Conservation (phyloP, 2,888 invertebrate species). For the Sylvicola cinctus region DNA sequence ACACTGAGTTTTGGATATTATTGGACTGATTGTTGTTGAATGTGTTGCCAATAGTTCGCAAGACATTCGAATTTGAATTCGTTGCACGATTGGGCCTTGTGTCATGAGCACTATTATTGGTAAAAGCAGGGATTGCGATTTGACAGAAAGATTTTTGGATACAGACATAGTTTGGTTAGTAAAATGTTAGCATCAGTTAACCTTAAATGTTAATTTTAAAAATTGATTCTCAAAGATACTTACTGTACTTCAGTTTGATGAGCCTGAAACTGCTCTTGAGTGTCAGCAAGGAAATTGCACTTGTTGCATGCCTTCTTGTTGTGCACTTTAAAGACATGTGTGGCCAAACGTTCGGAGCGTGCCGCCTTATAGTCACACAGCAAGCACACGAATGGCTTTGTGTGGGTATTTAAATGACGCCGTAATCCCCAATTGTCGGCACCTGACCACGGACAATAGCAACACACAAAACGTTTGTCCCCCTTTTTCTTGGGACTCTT, state of each 20-base stretch:
- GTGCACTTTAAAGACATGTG: constrained; percentile 80
- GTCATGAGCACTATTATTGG: constrained; percentile 2
- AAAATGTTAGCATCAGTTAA: too few relatives aligned
- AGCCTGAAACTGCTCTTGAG: constrained; percentile 52
- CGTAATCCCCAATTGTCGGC: constrained; percentile 89
- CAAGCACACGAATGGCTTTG: constrained; percentile 78
- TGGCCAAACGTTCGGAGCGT: constrained; percentile 70
- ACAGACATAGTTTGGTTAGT: too few relatives aligned
- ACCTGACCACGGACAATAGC: constrained; percentile 82
- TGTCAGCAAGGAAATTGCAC: constrained; percentile 73
- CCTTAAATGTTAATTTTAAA: too few relatives aligned
- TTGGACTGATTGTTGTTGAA: constrained; percentile 24
- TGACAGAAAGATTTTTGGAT: too few relatives aligned
- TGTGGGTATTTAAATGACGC: constrained; percentile 77
- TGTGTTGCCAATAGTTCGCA: constrained; percentile 25
- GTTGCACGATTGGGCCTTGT: constrained; percentile 1
- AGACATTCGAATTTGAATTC: constrained; percentile 14
- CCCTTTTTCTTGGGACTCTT: constrained; percentile 22
- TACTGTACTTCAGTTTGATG: constrained; percentile 62
- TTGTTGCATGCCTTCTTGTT: constrained; percentile 78
- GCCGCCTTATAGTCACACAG: constrained; percentile 89
- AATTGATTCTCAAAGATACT: too few relatives aligned
- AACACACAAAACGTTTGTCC: constrained; percentile 62
- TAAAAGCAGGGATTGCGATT: too few relatives aligned
- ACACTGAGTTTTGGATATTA: constrained; percentile 18